A percentile compares a stretch with the other conserved stretches of the same genome.
Conservation (phyloP, 1,140 invertebrate species). For the Listronotus bonariensis region DNA sequence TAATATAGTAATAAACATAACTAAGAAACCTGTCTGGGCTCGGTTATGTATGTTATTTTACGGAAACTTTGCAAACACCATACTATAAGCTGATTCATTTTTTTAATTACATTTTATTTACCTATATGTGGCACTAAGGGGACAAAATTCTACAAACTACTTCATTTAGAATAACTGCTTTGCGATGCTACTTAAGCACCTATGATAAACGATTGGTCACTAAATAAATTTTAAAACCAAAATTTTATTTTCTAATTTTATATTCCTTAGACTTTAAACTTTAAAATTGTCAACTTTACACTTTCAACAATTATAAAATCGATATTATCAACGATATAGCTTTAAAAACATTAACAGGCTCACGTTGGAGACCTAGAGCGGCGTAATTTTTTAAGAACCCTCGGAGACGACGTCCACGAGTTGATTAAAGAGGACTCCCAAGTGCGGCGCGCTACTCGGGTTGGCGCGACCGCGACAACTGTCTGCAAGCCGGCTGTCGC, state of each 20-base stretch:
- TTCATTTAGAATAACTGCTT: conserved; percentile 36
- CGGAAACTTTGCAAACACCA: too few species aligned
- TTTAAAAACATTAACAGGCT: conserved; percentile 31
- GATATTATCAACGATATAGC: conserved; percentile 20
- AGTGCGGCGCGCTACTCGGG: conserved; percentile 20
- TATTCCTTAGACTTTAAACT: not conserved
- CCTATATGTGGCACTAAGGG: too few species aligned
- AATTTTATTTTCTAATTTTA: conserved; percentile 5
- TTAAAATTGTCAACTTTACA: conserved; percentile 13
- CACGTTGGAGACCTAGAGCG: conserved; percentile 5
- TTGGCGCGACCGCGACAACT: conserved; percentile 17
- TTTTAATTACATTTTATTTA: too few species aligned
- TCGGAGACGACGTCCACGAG: not conserved
- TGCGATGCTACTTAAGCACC: conserved; percentile 32
- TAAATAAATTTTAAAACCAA: conserved; percentile 21
- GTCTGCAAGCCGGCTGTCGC: conserved; percentile 29
- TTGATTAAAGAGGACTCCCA: conserved; percentile 12
- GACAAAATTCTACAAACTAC: conserved; percentile 28
- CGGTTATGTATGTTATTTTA: too few species aligned
- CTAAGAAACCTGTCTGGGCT: too few species aligned
- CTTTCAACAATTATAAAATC: conserved; percentile 19
- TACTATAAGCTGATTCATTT: too few species aligned
- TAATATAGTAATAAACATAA: too few species aligned
- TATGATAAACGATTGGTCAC: conserved; percentile 20
- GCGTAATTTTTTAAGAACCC: not conserved